Evolutionary conservation across 2,797 vertebrate species (phyloP).

Genomic region (Meda fulgida): DNA sequence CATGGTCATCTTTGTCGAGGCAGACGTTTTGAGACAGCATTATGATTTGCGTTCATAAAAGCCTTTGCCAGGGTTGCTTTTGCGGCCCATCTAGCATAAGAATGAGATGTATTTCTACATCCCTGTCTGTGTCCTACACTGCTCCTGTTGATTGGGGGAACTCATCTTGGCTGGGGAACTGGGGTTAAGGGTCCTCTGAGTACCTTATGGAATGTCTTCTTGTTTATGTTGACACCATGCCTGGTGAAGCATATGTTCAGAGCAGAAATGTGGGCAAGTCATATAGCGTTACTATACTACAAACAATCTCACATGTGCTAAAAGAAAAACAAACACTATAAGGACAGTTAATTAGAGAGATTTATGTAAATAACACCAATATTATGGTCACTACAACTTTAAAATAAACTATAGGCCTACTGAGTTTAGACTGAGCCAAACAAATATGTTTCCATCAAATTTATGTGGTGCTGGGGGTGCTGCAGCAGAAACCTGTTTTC

Average conservation of each 20-base stretch:
- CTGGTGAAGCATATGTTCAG: conserved; percentile 19
- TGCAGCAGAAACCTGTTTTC: too few species aligned
- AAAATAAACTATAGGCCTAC: not conserved
- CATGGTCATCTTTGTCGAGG: conserved; percentile 35
- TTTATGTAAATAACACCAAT: not conserved
- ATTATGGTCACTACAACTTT: not conserved
- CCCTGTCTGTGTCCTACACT: not conserved
- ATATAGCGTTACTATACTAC: not conserved
- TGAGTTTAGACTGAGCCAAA: not conserved
- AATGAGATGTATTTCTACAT: conserved; percentile 34
- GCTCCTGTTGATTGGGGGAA: conserved; percentile 20
- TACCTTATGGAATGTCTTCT: conserved; percentile 31
- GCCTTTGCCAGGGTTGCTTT: conserved; percentile 15
- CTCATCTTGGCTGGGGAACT: not conserved
- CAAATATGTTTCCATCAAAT: too few species aligned
- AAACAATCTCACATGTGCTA: conserved; percentile 18
- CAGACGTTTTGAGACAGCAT: conserved; percentile 51
- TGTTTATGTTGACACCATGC: conserved; percentile 23
- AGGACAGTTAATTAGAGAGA: not conserved
- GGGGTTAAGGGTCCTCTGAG: not conserved
- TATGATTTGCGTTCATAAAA: conserved; percentile 44
- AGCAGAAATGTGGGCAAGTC: not conserved
- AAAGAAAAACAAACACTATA: conserved; percentile 8
- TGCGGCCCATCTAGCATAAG: conserved; percentile 29
- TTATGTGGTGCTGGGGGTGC: too few species aligned